These are phyloP conservation scores for Ennomos quercinarius DNA, from an alignment of 2,888 invertebrate genomes.

Conservation along the genomic window DNA sequence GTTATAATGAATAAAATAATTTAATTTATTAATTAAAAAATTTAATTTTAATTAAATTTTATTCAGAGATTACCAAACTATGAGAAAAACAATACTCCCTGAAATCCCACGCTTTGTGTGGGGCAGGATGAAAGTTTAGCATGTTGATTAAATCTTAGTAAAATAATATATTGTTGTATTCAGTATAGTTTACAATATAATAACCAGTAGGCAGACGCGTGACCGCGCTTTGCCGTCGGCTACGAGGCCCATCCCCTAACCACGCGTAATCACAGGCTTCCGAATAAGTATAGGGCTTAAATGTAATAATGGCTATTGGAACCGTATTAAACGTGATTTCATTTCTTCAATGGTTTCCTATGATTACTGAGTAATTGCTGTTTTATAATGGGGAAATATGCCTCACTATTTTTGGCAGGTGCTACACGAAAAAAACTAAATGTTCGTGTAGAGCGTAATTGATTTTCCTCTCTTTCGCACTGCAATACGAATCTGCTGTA, in stretches of 20 bases:
- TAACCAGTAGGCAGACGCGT: slow-evolving; percentile 38
- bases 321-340: slow-evolving; percentile 42
- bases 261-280: slow-evolving; percentile 59
- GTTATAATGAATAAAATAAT: too few species aligned
- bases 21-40: background rate
- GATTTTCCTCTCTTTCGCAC: too few species aligned
- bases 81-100: background rate
- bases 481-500: too few species aligned
- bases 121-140: background rate
- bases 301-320: slow-evolving; percentile 54
- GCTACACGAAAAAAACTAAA: too few species aligned
- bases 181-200: slow-evolving; percentile 41
- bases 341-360: slow-evolving; percentile 24
- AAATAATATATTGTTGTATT: slow-evolving; percentile 46
- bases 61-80: background rate
- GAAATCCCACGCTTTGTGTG: slow-evolving; percentile 27
- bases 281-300: slow-evolving; percentile 50
- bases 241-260: slow-evolving; percentile 46
- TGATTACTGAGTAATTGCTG: slow-evolving; percentile 20
- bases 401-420: slow-evolving; percentile 7
- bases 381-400: slow-evolving; percentile 20
- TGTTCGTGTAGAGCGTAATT: too few species aligned
- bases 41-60: too few species aligned
- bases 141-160: slow-evolving; percentile 34
- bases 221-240: slow-evolving; percentile 41